A percentile compares a stretch with the other conserved stretches of the same genome.
phyloP scores from a whole-genome alignment of 2,888 invertebrate genomes.

The Aphodius sticticus region DNA sequence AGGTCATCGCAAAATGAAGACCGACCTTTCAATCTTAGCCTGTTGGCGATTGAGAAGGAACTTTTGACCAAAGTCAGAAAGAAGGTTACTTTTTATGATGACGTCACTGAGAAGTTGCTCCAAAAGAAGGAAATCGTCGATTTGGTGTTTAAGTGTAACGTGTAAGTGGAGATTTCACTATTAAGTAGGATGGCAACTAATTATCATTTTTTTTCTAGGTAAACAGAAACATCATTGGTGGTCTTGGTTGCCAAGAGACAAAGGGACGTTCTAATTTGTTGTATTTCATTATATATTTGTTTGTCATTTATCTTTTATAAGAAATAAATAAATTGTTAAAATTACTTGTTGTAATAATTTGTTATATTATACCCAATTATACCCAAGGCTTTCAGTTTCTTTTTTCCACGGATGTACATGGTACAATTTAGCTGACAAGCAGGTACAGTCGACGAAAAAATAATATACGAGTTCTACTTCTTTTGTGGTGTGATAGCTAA shows the following conservation, averaged over 20 bases:
- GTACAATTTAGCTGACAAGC: no score
- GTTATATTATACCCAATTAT: not conserved
- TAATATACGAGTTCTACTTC: no score
- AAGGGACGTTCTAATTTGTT: not conserved
- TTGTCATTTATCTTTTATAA: not conserved
- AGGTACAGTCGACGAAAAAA: no score
- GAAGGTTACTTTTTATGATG: not conserved
- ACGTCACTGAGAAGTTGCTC: not conserved
- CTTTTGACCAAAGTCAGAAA: not conserved
- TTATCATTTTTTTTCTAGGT: no score
- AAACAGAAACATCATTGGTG: no score
- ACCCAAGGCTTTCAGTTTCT: not conserved
- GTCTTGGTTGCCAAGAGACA: not conserved
- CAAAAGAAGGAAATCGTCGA: not conserved
- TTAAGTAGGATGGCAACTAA: no score
- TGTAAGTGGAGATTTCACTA: not conserved
- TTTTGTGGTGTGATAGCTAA: no score
- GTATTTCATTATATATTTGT: not conserved
- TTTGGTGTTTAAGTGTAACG: not conserved
- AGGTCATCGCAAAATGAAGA: not conserved
- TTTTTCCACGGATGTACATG: not conserved
- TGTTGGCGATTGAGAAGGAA: not conserved
- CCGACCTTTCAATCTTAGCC: not conserved
- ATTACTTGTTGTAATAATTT: not conserved
- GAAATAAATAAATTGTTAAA: not conserved